These are phyloP conservation scores for Luperina nickerlii DNA, from an alignment of 2,888 invertebrate genomes.

Conservation along the genomic window DNA sequence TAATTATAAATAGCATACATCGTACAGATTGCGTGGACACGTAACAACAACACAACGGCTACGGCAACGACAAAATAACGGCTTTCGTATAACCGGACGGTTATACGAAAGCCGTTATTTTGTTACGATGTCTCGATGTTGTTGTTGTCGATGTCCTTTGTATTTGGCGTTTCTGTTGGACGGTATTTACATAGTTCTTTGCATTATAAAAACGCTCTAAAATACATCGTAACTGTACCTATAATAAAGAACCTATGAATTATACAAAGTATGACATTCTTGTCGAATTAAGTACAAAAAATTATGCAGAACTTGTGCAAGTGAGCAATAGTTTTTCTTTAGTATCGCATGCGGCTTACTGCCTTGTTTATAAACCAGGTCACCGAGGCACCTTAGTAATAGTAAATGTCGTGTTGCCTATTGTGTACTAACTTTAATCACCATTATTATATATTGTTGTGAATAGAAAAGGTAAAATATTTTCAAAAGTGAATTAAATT, in stretches of 20 bases:
- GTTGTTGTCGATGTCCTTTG: background rate
- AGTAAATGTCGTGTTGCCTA: constrained; percentile 2
- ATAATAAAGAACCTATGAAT: constrained; percentile 16
- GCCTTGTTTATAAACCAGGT: constrained; percentile 43
- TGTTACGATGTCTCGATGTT: background rate
- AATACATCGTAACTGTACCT: constrained; percentile 1
- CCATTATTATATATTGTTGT: background rate
- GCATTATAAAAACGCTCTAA: background rate
- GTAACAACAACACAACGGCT: no score
- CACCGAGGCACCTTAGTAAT: constrained; percentile 12
- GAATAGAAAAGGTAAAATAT: no score
- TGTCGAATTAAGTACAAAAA: constrained; percentile 22
- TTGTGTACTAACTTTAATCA: constrained; percentile 9
- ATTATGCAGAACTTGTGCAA: constrained; percentile 35
- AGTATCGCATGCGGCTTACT: constrained; percentile 41
- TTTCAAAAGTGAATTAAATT: background rate
- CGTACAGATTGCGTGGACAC: no score
- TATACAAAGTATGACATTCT: constrained; percentile 33
- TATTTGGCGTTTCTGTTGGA: background rate
- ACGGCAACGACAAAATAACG: no score
- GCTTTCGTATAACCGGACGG: no score
- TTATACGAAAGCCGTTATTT: background rate
- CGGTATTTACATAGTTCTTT: background rate
- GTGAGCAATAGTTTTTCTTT: constrained; percentile 25
- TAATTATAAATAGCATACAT: background rate